Evolutionary conservation across 2,113 vertebrate genomes (phyloP).

Genomic region (Pongo abelii): DNA sequence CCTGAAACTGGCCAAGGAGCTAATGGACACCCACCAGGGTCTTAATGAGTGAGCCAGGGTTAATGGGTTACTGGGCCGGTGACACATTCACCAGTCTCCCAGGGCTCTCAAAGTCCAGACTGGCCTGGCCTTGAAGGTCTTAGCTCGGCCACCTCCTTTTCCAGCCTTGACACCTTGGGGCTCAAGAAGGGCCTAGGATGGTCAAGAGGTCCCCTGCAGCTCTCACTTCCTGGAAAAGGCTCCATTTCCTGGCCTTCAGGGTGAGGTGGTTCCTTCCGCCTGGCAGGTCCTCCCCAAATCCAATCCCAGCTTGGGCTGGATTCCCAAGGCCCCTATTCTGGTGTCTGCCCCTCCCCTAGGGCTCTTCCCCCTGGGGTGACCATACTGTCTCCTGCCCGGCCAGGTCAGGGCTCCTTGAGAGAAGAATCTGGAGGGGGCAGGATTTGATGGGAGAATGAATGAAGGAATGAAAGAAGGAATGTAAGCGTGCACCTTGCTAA

Average conservation of each 20-base stretch:
- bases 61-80: conserved; percentile 63
- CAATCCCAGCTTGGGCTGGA: not conserved
- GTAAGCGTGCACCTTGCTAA: not conserved
- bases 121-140: not conserved
- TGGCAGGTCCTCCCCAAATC: not conserved
- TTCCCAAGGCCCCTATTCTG: not conserved
- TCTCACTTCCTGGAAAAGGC: accelerated
- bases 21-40: not conserved
- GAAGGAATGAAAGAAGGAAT: not conserved
- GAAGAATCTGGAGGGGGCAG: not conserved
- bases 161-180: not conserved
- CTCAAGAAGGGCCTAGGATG: not conserved
- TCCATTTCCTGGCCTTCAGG: too few relatives aligned
- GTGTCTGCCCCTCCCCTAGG: not conserved
- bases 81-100: conserved; percentile 51
- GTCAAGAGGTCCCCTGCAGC: not conserved
- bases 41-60: conserved; percentile 48
- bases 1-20: not conserved
- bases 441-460: not conserved
- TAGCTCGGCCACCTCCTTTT: not conserved
- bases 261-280: accelerated
- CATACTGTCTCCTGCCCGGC: not conserved
- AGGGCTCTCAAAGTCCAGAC: conserved; percentile 57
- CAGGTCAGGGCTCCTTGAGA: not conserved
- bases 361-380: not conserved